Base-by-base conservation (phyloP, 1,140 invertebrate genomes). In the Ladona fulva region DNA sequence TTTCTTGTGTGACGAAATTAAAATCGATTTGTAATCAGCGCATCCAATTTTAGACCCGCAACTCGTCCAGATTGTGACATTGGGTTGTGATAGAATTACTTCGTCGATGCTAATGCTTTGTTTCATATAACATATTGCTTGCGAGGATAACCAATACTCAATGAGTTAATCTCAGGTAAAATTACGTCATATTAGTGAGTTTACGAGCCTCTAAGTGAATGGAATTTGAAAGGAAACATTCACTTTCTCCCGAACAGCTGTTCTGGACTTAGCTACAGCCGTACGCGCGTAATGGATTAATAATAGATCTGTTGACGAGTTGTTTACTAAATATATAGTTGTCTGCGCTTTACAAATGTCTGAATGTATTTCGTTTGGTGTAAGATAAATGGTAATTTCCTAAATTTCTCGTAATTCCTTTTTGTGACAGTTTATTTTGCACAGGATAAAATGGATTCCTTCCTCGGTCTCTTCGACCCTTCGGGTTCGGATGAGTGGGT, bases 401-500 rank as follows among this genome's bases (percentile, higher is more conserved):
- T 6, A 66, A 19, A 3, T 19, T 66, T 12, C 29, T 66, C 14
- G n/a, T 66, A 66, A 22, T 19, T 5, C 3, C 14, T 66, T 16
- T 11, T 52, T 16, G 14, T 19, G 3, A 12, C n/a, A 12, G 14
- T 66, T 19, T 66, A 6, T 66, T 6, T 66, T 66, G 5, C 12
- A 66, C 52, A 78, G 74, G 24, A 73, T 12, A 76, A 74, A 37
- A 93, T 93, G 92, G 92, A 93, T 82, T 92, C 91, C 0, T 93
- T 95, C 85, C 86, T 94, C 77, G 91, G 91, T 79, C 85, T 95
- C 0, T 94, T 94, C 85, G 92, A 93, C 84, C 91, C 92, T 5
- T 75, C 76, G 8, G 14, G 14, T 22, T 81, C 82, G 8, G 83
- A 82, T 78, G 83, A 82, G 77, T 77, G 74, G 37, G 74, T 77